phyloP scores from a whole-genome alignment of 2,797 vertebrate genomes.

The Hypotaenidia okinawae region DNA sequence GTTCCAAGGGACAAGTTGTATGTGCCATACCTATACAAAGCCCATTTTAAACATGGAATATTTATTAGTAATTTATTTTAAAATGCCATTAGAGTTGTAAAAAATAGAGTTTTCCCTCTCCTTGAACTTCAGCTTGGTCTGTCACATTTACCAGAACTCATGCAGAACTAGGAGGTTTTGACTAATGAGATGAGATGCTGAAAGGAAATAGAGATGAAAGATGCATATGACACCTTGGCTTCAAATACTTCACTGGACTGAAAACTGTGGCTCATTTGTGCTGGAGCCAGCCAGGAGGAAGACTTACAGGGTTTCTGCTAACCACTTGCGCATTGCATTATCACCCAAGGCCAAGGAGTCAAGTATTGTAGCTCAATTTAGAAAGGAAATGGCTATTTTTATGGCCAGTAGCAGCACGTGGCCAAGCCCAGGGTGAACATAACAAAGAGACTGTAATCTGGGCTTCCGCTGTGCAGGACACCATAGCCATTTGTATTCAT shows the following conservation, averaged over 20 bases:
- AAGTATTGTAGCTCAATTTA: conserved; percentile 38
- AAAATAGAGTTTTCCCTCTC: neutral
- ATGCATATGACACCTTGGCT: neutral
- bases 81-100: neutral
- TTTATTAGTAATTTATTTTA: neutral
- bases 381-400: conserved; percentile 63
- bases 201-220: neutral
- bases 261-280: neutral
- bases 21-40: neutral
- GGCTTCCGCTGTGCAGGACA: neutral
- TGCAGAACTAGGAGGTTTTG: neutral
- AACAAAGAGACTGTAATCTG: neutral
- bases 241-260: neutral
- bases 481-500: neutral
- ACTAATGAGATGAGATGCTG: neutral
- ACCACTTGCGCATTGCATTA: conserved; percentile 3
- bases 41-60: neutral
- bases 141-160: neutral
- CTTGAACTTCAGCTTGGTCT: neutral
- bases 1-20: neutral
- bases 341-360: conserved; percentile 45
- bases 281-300: conserved; percentile 14
- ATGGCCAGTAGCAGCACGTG: neutral
- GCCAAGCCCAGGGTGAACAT: neutral
- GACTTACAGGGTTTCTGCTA: neutral